Evolutionary conservation across 2,797 vertebrate species (phyloP), one percentile per base, ranked within the genome.

Genomic region (Gorsachius magnificus): DNA sequence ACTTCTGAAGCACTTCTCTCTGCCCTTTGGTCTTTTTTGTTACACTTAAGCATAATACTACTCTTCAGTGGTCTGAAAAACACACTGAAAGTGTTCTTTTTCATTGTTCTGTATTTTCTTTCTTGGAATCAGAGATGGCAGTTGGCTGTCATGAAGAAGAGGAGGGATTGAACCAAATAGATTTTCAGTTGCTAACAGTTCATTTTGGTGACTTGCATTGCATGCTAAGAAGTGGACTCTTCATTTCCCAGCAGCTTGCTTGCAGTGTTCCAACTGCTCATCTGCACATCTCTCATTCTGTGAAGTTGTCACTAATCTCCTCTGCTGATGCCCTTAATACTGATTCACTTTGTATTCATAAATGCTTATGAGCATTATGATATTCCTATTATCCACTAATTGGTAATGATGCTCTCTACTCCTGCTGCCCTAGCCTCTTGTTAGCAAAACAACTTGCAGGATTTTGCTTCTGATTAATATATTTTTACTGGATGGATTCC

Each of bases 321-420:
- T 76, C 36, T 79, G 19, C 31, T 70, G 56, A 50, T 69, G 64
- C 64, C 53, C 46, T 85, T 76, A 53, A 88, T 87, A 28, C 13
- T 78, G 61, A 83, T 3, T 85, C 16, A 80, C 22, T 82, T 45
- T 69, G 9, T 83, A 85, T 90, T 90, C 76, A 77, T 57, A 61
- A 85, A 64, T 46, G 60, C 2, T 10, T 50, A 26, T 57, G 13
- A 85, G 86, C 83, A 92, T 83, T 45, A 65, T 72, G 76, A 88
- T 94, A 72, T 48, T 90, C 35, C 36, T 83, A 70, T 96, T 90
- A 95, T 41, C 22, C 24, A 22, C 45, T 93, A 83, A 88, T 74
- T 92, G 68, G 28, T 36, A 85, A 83, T 65, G 25, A 88, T 79
- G 63, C 13, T 83, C 15, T 79, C 69, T 60, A 64, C 84, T 89